Base-by-base conservation (phyloP, 2,888 invertebrate species). In the Diarsia rubi region DNA sequence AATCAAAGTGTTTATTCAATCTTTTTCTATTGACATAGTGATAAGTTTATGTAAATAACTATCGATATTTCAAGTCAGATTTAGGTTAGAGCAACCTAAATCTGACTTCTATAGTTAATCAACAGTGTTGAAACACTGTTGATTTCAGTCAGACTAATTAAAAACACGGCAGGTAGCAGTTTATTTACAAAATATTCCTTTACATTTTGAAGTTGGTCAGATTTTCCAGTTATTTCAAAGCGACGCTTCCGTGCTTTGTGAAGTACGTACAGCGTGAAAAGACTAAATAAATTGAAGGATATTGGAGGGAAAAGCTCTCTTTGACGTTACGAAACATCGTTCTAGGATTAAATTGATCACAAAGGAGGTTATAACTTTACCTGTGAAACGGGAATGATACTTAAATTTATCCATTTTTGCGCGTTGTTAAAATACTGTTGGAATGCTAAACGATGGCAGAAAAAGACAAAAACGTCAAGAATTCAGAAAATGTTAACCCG, bases 221-320 rank as follows among this genome's bases (percentile, higher is more conserved):
- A 62, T 57, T 73, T 68, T 37, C 59, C 45, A 60, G 52, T 45
- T 54, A 68, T 54, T 68, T 65, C 54, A 49, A 75, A 69, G 78
- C 49, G 44, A 24, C 11, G 45, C 45, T 54, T 19, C 16, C 9
- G 21, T 47, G 57, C 49, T 72, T 71, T 67, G 66, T 70, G 62
- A 74, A 73, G 66, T 69, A 66, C 19, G 44, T 62, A 37, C 44
- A 74, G 57, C 69, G 57, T 84, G 76, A 82, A 84, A 85, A 78
- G 65, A 74, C 74, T 64, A 79, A 78, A 74, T 83, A 76, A 78
- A 85, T 77, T 76, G 64, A 75, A 81, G 73, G 68, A 84, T 79
- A 85, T 82, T 72, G 79, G 63, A 78, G 37, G 74, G 79, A 79
- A 85, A 73, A 76, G 73, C 65, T 72, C 66, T 75, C 81, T 86